Evolutionary conservation across 2,113 vertebrate species (phyloP).

Genomic region (Prionailurus bengalensis): DNA sequence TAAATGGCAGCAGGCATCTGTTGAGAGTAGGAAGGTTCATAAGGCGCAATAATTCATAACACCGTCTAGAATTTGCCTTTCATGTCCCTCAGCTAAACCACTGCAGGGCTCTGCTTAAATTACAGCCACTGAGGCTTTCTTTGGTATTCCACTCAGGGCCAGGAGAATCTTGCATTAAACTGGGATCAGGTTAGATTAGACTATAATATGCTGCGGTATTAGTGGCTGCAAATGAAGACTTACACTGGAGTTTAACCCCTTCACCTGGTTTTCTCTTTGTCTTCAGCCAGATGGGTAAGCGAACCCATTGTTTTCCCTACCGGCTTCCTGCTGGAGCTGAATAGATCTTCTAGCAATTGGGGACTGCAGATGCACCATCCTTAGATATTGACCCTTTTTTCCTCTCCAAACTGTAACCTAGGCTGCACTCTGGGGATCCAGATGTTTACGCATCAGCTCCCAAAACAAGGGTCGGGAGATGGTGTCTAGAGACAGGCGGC

Average conservation of each 20-base stretch:
- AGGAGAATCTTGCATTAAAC: constrained; percentile 96
- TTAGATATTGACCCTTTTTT: constrained; percentile 2
- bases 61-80: constrained; percentile 90
- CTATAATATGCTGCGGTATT: constrained; percentile 96
- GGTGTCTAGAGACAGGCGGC: not conserved
- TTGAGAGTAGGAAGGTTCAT: constrained; percentile 83
- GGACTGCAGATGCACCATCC: not conserved
- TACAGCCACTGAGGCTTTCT: constrained; percentile 87
- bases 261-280: constrained; percentile 79
- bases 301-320: constrained; percentile 51
- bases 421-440: not conserved
- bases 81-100: constrained; percentile 89
- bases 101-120: constrained; percentile 87
- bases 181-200: constrained; percentile 99
- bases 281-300: constrained; percentile 51
- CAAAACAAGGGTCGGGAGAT: not conserved
- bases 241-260: constrained; percentile 88
- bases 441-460: not conserved
- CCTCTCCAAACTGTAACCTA: not conserved
- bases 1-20: constrained; percentile 88
- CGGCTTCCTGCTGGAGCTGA: constrained; percentile 9
- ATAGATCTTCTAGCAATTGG: not conserved
- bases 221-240: constrained; percentile 97
- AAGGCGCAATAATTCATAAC: constrained; percentile 89
- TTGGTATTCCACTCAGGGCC: constrained; percentile 90